phyloP scores from a whole-genome alignment of 2,888 invertebrate genomes.

The Eledone cirrhosa region DNA sequence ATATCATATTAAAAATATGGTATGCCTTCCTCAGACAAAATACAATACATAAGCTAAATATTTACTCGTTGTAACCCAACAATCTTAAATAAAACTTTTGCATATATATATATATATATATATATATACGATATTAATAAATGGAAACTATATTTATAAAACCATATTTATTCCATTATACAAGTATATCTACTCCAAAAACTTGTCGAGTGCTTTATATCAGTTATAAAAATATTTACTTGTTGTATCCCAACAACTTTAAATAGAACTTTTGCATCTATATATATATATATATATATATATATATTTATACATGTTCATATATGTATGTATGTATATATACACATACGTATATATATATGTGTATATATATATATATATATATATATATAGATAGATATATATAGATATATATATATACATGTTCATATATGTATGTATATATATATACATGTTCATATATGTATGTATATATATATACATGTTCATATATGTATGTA shows the following conservation, averaged over 20 bases:
- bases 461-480: background rate
- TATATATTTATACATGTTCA: background rate
- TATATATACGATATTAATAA: background rate
- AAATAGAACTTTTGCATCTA: background rate
- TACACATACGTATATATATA: background rate
- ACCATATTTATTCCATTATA: no score
- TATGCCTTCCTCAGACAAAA: no score
- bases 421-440: background rate
- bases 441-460: background rate
- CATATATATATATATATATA: background rate
- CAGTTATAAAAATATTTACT: no score
- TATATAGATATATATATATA: conserved; percentile 7
- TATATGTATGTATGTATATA: background rate
- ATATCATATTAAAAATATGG: no score
- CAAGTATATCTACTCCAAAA: no score
- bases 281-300: background rate
- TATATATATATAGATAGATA: background rate
- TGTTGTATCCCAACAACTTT: background rate
- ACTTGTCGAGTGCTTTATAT: no score
- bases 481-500: background rate
- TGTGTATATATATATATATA: background rate
- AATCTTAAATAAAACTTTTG: no score
- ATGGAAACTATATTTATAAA: background rate
- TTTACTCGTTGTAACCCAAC: no score
- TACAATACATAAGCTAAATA: no score